Conservation (phyloP, 2,888 invertebrate species). For the Sinodicranocentrus sp. region DNA sequence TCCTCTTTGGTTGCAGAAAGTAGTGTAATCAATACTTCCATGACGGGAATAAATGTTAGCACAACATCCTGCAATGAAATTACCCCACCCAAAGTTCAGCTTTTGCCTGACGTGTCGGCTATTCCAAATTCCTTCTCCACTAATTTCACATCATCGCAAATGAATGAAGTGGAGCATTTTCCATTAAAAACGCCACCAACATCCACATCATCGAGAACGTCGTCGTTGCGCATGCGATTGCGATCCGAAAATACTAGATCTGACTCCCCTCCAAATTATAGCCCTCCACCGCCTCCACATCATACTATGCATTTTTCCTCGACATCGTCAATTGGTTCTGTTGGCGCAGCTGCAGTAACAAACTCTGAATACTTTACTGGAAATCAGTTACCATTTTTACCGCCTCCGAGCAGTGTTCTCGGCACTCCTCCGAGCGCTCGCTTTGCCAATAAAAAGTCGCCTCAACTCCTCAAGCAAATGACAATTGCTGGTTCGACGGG, state of each 20-base stretch:
- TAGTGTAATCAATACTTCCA: constrained; percentile 69
- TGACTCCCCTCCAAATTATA: constrained; percentile 74
- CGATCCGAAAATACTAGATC: constrained; percentile 61
- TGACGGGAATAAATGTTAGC: constrained; percentile 42
- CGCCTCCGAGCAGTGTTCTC: constrained; percentile 58
- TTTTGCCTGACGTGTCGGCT: constrained; percentile 47
- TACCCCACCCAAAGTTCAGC: constrained; percentile 78
- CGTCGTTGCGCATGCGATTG: constrained; percentile 54
- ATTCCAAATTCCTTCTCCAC: constrained; percentile 76
- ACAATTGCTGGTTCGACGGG: constrained; percentile 71
- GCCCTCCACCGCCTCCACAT: constrained; percentile 73
- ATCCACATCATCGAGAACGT: constrained; percentile 62
- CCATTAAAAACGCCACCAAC: constrained; percentile 62
- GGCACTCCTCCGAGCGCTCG: constrained; percentile 67
- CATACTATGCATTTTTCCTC: constrained; percentile 41
- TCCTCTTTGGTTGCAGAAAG: constrained; percentile 65
- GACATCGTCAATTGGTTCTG: constrained; percentile 50
- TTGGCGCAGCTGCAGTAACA: constrained; percentile 42
- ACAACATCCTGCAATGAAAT: constrained; percentile 56
- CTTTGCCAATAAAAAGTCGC: constrained; percentile 72
- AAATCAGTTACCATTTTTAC: constrained; percentile 53
- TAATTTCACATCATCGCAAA: constrained; percentile 72
- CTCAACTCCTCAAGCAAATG: constrained; percentile 75
- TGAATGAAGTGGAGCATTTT: constrained; percentile 29
- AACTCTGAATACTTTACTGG: constrained; percentile 70